phyloP scores from a whole-genome alignment of 2,888 invertebrate genomes.

The Proisotoma minuta region DNA sequence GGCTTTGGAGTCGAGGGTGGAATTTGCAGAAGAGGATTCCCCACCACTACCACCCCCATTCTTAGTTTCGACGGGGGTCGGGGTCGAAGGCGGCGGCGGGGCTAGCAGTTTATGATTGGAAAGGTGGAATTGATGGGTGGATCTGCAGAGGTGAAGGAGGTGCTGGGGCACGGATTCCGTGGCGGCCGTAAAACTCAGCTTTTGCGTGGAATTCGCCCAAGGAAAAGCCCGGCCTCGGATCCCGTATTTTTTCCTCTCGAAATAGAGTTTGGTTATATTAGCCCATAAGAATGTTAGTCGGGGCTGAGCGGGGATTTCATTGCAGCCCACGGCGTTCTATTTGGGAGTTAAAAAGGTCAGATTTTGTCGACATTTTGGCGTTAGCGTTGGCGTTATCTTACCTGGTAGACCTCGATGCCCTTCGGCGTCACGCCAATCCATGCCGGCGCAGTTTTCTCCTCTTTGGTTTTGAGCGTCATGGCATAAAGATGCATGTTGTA shows the following conservation, averaged over 20 bases:
- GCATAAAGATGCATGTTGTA: slow-evolving; percentile 46
- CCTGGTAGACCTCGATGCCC: slow-evolving; percentile 79
- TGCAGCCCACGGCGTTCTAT: slow-evolving; percentile 42
- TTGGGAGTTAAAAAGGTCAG: slow-evolving; percentile 2
- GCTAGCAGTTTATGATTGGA: slow-evolving; percentile 42
- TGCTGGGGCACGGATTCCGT: slow-evolving; percentile 92
- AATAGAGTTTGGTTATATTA: slow-evolving; percentile 88
- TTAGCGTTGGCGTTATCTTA: slow-evolving; percentile 10
- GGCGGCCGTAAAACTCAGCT: slow-evolving; percentile 79
- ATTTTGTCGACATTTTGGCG: neutral
- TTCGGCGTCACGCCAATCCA: slow-evolving; percentile 87
- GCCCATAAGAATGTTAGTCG: slow-evolving; percentile 88
- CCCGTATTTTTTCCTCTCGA: slow-evolving; percentile 96
- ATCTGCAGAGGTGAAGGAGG: slow-evolving; percentile 77
- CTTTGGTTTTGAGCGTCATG: slow-evolving; percentile 52
- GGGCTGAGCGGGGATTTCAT: slow-evolving; percentile 46
- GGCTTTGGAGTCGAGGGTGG: slow-evolving; percentile 29
- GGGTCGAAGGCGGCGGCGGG: slow-evolving; percentile 14
- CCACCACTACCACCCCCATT: slow-evolving; percentile 5
- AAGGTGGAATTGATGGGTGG: slow-evolving; percentile 89
- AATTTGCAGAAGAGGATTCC: slow-evolving; percentile 39
- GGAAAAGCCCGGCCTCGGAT: slow-evolving; percentile 77
- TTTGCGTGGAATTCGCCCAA: slow-evolving; percentile 59
- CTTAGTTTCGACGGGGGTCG: slow-evolving; percentile 4
- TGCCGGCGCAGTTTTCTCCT: slow-evolving; percentile 61